Conservation (phyloP, 2,888 invertebrate genomes). For the Abrostola tripartita region DNA sequence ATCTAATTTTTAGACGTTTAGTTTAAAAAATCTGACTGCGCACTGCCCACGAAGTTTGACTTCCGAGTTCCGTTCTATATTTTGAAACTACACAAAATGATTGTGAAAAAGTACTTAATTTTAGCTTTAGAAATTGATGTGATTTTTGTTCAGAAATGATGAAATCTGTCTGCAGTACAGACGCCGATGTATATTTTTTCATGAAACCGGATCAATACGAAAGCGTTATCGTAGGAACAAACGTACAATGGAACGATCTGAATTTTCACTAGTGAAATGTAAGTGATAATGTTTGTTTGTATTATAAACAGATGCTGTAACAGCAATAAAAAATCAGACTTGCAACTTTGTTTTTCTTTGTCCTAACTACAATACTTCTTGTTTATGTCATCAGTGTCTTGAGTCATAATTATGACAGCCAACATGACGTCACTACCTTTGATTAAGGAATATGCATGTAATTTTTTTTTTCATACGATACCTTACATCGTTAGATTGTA, state of each 20-base stretch:
- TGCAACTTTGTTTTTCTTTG: conserved; percentile 67
- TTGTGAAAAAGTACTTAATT: conserved; percentile 78
- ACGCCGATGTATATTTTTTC: conserved; percentile 65
- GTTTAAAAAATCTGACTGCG: conserved; percentile 63
- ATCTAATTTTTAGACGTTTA: conserved; percentile 71
- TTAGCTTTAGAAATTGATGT: conserved; percentile 71
- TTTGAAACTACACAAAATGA: conserved; percentile 59
- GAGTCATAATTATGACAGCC: no score
- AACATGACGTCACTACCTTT: neutral
- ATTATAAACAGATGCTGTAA: conserved; percentile 85
- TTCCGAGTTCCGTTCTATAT: conserved; percentile 68
- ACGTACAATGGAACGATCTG: conserved; percentile 79
- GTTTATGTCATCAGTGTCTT: conserved; percentile 5
- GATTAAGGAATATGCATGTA: no score
- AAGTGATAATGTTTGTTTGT: conserved; percentile 85
- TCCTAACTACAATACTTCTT: conserved; percentile 5
- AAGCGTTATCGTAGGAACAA: conserved; percentile 57
- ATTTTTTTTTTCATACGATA: no score
- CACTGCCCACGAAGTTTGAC: conserved; percentile 72
- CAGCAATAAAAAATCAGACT: conserved; percentile 88
- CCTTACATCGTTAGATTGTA: no score
- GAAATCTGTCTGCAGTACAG: conserved; percentile 52
- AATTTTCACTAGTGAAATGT: conserved; percentile 81
- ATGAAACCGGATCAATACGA: conserved; percentile 55
- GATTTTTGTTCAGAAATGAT: conserved; percentile 59